These are phyloP conservation scores for Epinephelus malabaricus DNA, from an alignment of 2,797 vertebrate species.

Conservation along the genomic window DNA sequence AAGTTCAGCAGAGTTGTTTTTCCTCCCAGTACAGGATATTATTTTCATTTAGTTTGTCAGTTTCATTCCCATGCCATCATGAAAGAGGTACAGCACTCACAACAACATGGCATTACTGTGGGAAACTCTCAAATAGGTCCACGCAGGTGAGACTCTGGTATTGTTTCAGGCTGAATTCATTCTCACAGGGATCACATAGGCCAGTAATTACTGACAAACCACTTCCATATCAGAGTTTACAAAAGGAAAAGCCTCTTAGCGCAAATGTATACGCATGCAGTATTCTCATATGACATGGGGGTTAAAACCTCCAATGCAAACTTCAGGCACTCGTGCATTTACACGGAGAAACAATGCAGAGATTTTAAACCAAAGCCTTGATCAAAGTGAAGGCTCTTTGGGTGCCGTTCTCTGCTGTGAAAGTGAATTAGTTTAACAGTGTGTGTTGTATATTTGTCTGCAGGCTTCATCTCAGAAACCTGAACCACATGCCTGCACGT, in stretches of 20 bases:
- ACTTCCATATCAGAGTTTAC: background rate
- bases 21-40: too few species aligned
- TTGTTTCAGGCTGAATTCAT: background rate
- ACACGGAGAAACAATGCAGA: background rate
- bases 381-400: background rate
- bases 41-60: background rate
- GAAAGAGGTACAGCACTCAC: background rate
- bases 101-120: background rate
- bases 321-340: background rate
- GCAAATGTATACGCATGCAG: background rate
- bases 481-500: slow-evolving; percentile 51
- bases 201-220: background rate
- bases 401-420: background rate
- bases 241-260: background rate
- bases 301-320: background rate
- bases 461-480: slow-evolving; percentile 29
- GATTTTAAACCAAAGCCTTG: background rate
- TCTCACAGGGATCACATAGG: background rate
- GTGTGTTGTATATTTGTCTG: slow-evolving; percentile 2
- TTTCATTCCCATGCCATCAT: background rate
- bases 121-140: background rate
- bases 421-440: background rate
- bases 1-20: background rate
- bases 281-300: background rate
- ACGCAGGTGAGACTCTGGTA: background rate